A percentile compares a stretch with the other conserved stretches of the same genome.
Conservation (phyloP, 2,113 vertebrate species). For the Chrysochloris asiatica region DNA sequence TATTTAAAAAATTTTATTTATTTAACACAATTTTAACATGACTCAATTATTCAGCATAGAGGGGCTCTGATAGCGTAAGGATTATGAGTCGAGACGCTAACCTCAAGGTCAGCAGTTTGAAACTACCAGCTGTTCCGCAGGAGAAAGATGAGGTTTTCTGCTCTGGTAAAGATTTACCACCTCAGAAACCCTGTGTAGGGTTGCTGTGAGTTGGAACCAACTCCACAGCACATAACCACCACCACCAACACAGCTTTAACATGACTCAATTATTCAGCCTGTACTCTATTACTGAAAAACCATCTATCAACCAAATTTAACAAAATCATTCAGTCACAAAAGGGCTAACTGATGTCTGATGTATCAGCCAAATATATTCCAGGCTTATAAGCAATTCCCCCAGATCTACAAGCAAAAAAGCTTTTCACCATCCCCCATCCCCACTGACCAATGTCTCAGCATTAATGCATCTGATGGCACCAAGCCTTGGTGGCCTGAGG, state of each 20-base stretch:
- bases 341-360: not conserved
- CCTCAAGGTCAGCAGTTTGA: too few relatives aligned
- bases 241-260: not conserved
- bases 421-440: slow-evolving; percentile 8
- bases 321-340: not conserved
- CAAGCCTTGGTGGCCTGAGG: slow-evolving; percentile 41
- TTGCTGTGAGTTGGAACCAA: too few relatives aligned
- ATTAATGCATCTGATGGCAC: slow-evolving; percentile 75
- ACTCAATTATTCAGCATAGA: not conserved
- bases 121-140: too few relatives aligned
- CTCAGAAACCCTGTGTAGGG: too few relatives aligned
- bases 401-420: not conserved
- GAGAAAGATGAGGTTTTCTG: too few relatives aligned
- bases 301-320: not conserved
- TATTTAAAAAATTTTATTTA: too few relatives aligned
- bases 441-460: slow-evolving; percentile 32
- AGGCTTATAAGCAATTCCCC: not conserved
- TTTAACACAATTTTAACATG: not conserved
- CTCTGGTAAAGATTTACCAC: too few relatives aligned
- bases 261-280: not conserved
- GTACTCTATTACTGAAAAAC: not conserved
- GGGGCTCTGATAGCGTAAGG: too few relatives aligned
- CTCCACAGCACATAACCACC: too few relatives aligned
- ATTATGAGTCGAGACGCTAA: too few relatives aligned
- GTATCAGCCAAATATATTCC: not conserved